Conservation (phyloP, 2,113 vertebrate species). For the Capra hircus region DNA sequence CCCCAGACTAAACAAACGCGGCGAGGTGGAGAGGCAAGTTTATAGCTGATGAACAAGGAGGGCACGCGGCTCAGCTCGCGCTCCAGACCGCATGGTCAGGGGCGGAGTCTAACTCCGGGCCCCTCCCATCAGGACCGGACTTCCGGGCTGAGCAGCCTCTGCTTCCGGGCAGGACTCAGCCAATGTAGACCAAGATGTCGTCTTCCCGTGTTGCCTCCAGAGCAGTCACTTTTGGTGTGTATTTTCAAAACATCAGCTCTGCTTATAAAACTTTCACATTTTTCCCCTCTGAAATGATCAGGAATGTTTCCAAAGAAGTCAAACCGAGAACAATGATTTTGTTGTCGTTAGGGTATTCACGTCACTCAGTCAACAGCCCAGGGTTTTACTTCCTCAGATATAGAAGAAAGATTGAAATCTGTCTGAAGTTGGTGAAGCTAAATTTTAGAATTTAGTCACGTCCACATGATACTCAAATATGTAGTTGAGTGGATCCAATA, state of each 20-base stretch:
- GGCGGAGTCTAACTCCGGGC: neutral
- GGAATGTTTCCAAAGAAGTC: neutral
- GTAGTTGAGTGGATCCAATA: neutral
- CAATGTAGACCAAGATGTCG: rapidly evolving
- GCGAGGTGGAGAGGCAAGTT: rapidly evolving
- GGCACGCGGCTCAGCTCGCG: rapidly evolving
- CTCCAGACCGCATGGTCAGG: neutral
- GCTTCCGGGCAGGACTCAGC: too few species aligned
- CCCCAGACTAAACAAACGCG: neutral
- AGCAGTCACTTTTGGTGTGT: neutral
- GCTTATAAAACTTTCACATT: neutral
- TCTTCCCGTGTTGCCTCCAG: neutral
- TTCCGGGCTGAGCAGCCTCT: neutral
- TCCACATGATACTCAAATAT: neutral
- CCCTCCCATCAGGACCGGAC: neutral
- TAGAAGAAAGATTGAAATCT: neutral
- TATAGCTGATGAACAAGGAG: neutral
- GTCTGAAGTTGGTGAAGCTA: neutral
- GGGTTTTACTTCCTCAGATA: neutral
- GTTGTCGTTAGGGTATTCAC: neutral
- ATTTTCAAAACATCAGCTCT: neutral
- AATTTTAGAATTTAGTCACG: neutral
- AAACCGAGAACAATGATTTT: neutral
- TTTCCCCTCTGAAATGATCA: neutral
- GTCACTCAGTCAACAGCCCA: neutral